Conservation (phyloP, 2,113 vertebrate species). For the Perccottus glenii region DNA sequence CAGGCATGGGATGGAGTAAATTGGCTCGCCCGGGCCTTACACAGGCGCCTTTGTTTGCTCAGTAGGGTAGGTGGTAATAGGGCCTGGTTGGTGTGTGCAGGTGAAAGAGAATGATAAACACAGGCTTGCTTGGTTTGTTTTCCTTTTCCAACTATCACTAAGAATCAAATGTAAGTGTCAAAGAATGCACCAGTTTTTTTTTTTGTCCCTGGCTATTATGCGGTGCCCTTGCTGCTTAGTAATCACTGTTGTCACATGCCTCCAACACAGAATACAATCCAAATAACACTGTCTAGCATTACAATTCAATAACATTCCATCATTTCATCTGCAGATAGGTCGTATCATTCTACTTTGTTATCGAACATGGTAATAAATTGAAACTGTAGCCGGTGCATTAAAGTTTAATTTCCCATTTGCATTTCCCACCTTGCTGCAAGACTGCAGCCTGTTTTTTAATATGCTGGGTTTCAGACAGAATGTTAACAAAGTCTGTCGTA, state of each 20-base stretch:
- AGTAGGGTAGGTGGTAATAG: conserved; percentile 64
- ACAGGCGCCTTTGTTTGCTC: conserved; percentile 74
- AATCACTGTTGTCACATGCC: conserved; percentile 17
- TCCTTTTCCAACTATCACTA: conserved; percentile 37
- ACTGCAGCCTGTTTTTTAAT: conserved; percentile 39
- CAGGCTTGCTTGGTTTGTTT: conserved; percentile 52
- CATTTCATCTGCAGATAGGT: neutral
- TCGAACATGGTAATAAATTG: conserved; percentile 16
- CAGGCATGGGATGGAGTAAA: conserved; percentile 59
- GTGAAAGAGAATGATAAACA: conserved; percentile 65
- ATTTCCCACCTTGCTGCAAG: conserved; percentile 30
- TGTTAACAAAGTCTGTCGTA: conserved; percentile 48
- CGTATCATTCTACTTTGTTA: conserved; percentile 18
- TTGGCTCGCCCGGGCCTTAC: conserved; percentile 47
- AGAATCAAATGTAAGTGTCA: conserved; percentile 47
- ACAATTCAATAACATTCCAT: conserved; percentile 6
- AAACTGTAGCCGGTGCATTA: conserved; percentile 32
- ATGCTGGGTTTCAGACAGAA: conserved; percentile 41
- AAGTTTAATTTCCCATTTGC: conserved; percentile 55
- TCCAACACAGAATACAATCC: conserved; percentile 21
- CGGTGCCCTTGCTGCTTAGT: conserved; percentile 28
- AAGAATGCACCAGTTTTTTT: conserved; percentile 22
- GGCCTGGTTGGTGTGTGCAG: conserved; percentile 56
- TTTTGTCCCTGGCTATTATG: conserved; percentile 36
- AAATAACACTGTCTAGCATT: conserved; percentile 19